Conservation (phyloP, 1,140 invertebrate species). For the Delia radicum region DNA sequence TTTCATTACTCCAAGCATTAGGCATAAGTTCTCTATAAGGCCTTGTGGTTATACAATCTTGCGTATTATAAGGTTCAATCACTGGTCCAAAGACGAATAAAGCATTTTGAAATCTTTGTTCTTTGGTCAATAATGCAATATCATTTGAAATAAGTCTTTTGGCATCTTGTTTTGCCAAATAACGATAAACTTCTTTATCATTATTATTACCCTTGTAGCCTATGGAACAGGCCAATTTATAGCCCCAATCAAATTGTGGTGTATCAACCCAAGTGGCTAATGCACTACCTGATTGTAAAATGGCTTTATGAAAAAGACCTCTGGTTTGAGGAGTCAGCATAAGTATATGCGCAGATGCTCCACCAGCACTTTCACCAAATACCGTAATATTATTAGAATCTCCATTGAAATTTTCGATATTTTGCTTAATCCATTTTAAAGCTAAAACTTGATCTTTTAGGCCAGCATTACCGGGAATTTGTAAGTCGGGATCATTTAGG, state of each 20-base stretch:
- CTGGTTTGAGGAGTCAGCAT: slow-evolving; percentile 57
- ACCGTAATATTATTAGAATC: slow-evolving; percentile 57
- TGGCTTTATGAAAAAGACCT: slow-evolving; percentile 57
- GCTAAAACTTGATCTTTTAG: slow-evolving; percentile 58
- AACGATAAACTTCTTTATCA: slow-evolving; percentile 39
- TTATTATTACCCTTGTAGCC: slow-evolving; percentile 43
- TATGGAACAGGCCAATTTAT: slow-evolving; percentile 36
- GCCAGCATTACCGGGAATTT: slow-evolving; percentile 53
- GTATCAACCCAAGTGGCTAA: slow-evolving; percentile 50
- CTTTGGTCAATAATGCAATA: slow-evolving; percentile 27
- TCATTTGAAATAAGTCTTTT: not conserved
- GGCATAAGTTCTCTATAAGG: slow-evolving; percentile 36
- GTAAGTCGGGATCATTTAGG: slow-evolving; percentile 48
- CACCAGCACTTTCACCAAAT: slow-evolving; percentile 58
- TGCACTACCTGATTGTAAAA: slow-evolving; percentile 60
- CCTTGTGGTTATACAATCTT: slow-evolving; percentile 40
- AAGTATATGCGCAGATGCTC: slow-evolving; percentile 58
- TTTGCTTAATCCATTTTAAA: slow-evolving; percentile 63
- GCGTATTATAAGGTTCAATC: slow-evolving; percentile 43
- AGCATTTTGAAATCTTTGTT: slow-evolving; percentile 35
- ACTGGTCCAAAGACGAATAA: slow-evolving; percentile 42
- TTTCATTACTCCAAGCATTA: slow-evolving; percentile 50
- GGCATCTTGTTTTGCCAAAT: slow-evolving; percentile 26
- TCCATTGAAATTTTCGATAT: slow-evolving; percentile 62
- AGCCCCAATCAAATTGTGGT: slow-evolving; percentile 35